Base-by-base conservation (phyloP, 2,113 vertebrate genomes). In the Leucopsar rothschildi region DNA sequence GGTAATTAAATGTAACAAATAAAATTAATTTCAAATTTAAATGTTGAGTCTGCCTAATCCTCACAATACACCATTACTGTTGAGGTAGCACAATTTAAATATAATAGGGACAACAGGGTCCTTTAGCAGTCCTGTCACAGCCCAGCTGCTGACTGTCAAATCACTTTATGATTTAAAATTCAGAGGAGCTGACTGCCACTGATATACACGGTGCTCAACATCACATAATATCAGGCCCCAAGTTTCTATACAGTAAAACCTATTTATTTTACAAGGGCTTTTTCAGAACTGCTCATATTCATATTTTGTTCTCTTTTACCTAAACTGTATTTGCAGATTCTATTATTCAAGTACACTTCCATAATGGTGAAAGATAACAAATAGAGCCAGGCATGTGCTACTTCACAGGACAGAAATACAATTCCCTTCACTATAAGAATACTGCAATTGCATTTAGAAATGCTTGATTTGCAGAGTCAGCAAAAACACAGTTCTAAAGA, bases 1-100 rank as follows among this genome's bases (percentile, higher is more conserved):
- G 77, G 60, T 82, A 94, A 95, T 78, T 94, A 88, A 86, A 92
- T 56, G 33, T 45, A 92, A 84, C 69, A 80, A 92, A 93, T 68
- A 92, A 83, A 90, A 83, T 92, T 93, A 80, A 90, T 86, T 93
- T 81, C 35, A 49, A 78, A 86, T 88, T 88, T 76, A 75, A 78
- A 88, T 25, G 6, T 18, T 72, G 53, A 92, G 37, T 37, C 56
- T 94, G 45, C 57, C 68, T 78, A 44, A 60, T 72, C 72, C 84
- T 84, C 49, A 24, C 60, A 78, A 44, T 29, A 42, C 5, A 2
- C 37, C 35, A 33, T 45, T 50, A 45, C 40, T 60, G 25, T 45
- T 0, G 0, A 35, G 21, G 72, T 12, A 75, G 82, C 56, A 70
- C 33, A 53, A 28, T 57, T 31, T 29, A 64, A 80, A 64, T 31